Evolutionary conservation across 2,888 invertebrate species (phyloP).

Genomic region (Agrochola lota): DNA sequence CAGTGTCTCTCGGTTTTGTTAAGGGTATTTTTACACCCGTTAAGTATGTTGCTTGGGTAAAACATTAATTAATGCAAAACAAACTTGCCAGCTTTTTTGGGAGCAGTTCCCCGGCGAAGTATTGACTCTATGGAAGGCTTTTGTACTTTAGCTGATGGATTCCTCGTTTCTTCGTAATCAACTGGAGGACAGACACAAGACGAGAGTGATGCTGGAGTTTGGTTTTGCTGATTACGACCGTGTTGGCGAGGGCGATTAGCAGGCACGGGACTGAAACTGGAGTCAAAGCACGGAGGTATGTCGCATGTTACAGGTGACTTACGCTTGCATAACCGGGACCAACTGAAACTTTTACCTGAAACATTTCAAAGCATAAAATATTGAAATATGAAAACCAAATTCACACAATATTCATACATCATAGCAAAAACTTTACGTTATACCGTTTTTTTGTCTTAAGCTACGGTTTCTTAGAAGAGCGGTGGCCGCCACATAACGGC

Average conservation of each 20-base stretch:
- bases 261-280: background rate
- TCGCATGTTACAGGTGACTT: background rate
- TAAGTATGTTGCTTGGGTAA: no score
- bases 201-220: background rate
- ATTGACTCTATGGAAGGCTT: no score
- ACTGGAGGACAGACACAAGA: background rate
- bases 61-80: background rate
- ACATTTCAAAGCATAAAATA: conserved; percentile 1
- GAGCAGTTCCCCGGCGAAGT: no score
- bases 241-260: background rate
- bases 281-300: background rate
- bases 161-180: no score
- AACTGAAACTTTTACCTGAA: conserved; percentile 8
- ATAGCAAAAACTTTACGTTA: no score
- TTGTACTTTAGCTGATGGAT: conserved; percentile 2
- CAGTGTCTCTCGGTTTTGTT: no score
- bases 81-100: background rate
- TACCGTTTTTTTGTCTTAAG: no score
- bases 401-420: background rate
- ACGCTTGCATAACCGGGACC: background rate
- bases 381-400: background rate
- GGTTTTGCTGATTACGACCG: background rate
- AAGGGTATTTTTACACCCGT: no score
- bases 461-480: no score
- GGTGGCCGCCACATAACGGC: no score